phyloP scores from a whole-genome alignment of 2,113 vertebrate genomes.

The Hiodon tergisus region DNA sequence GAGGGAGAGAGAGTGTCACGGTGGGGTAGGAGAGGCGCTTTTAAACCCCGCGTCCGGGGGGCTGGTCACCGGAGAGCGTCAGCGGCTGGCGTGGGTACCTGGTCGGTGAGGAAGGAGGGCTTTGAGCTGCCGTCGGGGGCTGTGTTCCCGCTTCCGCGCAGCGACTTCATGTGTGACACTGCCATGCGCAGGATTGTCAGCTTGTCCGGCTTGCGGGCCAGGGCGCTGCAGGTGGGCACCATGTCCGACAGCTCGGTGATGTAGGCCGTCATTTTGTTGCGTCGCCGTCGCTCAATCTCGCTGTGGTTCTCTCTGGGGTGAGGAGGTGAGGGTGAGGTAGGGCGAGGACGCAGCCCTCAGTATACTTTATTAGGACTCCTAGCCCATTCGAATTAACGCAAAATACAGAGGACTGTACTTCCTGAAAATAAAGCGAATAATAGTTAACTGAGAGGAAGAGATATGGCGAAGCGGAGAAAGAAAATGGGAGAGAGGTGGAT shows the following conservation, averaged over 20 bases:
- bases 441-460: conserved; percentile 62
- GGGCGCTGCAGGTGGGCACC: conserved; percentile 94
- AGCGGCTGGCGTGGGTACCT: conserved; percentile 73
- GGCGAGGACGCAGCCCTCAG: background rate
- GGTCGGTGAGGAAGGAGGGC: conserved; percentile 91
- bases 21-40: background rate
- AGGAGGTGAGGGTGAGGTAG: conserved; percentile 38
- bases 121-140: conserved; percentile 86
- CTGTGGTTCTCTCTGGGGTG: conserved; percentile 62
- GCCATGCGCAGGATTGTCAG: conserved; percentile 97
- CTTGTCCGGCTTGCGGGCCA: conserved; percentile 96
- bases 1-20: conserved; percentile 1
- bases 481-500: background rate
- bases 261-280: conserved; percentile 70
- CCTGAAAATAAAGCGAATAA: conserved; percentile 79
- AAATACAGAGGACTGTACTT: conserved; percentile 86
- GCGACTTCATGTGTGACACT: conserved; percentile 95
- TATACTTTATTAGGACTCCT: too few species aligned
- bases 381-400: conserved; percentile 45
- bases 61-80: too few species aligned
- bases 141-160: conserved; percentile 83
- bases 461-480: conserved; percentile 12
- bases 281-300: conserved; percentile 64
- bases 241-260: conserved; percentile 82
- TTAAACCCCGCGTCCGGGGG: conserved; percentile 46